Percentiles rank a stretch among this genome's conserved stretches.
Conservation (phyloP, 2,797 vertebrate species). For the Coendou prehensilis region DNA sequence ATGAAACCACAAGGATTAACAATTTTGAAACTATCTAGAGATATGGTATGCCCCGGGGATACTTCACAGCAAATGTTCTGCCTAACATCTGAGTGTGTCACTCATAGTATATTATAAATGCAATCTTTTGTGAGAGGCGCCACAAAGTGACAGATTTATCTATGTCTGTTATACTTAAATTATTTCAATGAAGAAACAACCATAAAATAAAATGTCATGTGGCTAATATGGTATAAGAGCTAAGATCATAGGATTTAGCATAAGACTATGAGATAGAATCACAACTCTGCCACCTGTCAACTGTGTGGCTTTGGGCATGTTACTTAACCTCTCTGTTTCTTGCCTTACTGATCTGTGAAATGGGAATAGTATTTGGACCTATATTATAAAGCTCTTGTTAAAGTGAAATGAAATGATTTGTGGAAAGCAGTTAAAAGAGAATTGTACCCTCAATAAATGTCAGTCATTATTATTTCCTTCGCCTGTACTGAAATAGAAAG, state of each 20-base stretch:
- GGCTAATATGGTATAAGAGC: neutral
- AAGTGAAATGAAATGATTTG: neutral
- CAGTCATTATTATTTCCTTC: conserved; percentile 15
- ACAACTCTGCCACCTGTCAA: neutral
- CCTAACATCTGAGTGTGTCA: conserved; percentile 28
- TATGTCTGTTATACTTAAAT: conserved; percentile 4
- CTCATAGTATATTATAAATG: conserved; percentile 32
- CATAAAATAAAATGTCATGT: conserved; percentile 19
- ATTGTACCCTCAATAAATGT: neutral
- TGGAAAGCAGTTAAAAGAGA: conserved; percentile 27
- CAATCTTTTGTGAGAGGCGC: conserved; percentile 19
- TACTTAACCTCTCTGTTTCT: neutral
- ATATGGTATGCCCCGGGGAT: neutral
- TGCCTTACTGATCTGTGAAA: conserved; percentile 27
- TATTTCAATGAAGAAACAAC: conserved; percentile 10
- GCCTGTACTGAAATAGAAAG: neutral
- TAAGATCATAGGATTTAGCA: neutral
- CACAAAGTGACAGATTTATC: conserved; percentile 24
- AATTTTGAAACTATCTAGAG: neutral
- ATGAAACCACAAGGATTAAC: conserved; percentile 10
- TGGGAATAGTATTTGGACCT: neutral
- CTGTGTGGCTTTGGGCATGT: neutral
- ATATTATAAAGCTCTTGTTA: neutral
- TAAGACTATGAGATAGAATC: neutral
- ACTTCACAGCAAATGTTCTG: conserved; percentile 5